Base-by-base conservation (phyloP, 2,888 invertebrate species). In the Tubiluchus corallicola region DNA sequence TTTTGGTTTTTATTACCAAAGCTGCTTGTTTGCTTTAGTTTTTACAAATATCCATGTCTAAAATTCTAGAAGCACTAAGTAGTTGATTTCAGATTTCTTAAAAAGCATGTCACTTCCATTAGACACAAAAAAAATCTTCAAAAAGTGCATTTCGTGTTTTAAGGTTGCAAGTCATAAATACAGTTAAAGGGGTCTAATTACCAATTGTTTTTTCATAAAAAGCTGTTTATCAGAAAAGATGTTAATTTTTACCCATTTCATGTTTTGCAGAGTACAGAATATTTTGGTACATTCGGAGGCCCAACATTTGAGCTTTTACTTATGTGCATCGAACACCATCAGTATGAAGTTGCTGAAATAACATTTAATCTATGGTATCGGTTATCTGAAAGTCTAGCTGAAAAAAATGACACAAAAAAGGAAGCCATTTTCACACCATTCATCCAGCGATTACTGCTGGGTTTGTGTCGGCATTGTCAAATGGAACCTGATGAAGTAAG, bases 331-430 rank as follows among this genome's bases (percentile, higher is more conserved):
- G 88, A 88, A 0, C 92, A 96, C 69, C 90, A 92, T 65, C 92
- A 96, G 63, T 96, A 90, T 68, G 90, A 94, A 74, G 72, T 79
- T 13, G 74, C 76, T 9, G 75, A 76, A 56, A 84, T 94, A 53
- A 90, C 96, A 1, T 98, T 96, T 62, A 84, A 87, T 65, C 72
- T 94, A 47, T 98, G 98, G 98, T 94, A 88, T 67, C 75, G 84
- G 19, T 66, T 98, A 21, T 90, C 94, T 3, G 96, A 98, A 66
- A 80, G 82, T 56, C 69, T 98, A 3, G 96, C 92, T 63, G 80
- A 84, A 55, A 76, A 77, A 51, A 81, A 88, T 60, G 78, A 76
- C 55, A 78, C 82, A 54, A 73, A 76, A 0, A 62, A 85, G n/a
- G 83, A 81, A 1, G 73, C 74, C 41, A 67, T 79, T 21, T 96